Evolutionary conservation across 2,113 vertebrate genomes (phyloP), one percentile per base, ranked within the genome.

Genomic region (Oxygymnocypris stewartii): DNA sequence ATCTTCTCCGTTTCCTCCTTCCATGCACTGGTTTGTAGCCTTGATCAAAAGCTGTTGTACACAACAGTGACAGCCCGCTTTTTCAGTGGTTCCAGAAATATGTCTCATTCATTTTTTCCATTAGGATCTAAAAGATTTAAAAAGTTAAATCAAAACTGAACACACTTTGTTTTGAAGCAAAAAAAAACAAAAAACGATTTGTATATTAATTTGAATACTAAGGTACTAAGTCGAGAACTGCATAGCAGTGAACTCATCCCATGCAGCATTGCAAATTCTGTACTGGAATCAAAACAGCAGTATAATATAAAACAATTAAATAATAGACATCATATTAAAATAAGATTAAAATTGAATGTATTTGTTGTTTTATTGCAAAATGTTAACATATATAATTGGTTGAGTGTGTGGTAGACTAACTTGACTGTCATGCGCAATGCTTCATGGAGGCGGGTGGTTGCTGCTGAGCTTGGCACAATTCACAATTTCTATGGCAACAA

Each of bases 1-100:
- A 93, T 99, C 92, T 96, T 99, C 93, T 99, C 97, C 0, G 98
- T 98, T 37, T 99, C 98, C 4, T 99, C 98, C 18, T 99, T 99
- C 89, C 98, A 99, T 1, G 97, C 97, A 25, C 91, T 99, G 97
- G 98, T 99, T 88, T 96, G 97, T 90, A 81, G 65, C 47, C 16
- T 10, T 40, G 12, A 69, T 49, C 47, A 47, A 47, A 13, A 47
- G 47, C 47, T 47, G 10, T 13, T 47, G 47, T 12, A 73, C 69
- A 42, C 18, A 23, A 40, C 67, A 73, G 69, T 23, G 18, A 23
- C 16, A 2, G 16, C 31, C 67, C 31, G 4, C 67, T 69, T 18
- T 69, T 35, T 20, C 0, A 35, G 28, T 35, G 14, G 16, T 37
- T 71, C 16, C 16, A 20, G 16, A 40, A 10, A 71, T 69, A 8